Base-by-base conservation (phyloP, 2,113 vertebrate species). In the Chaetorhynchus papuensis region DNA sequence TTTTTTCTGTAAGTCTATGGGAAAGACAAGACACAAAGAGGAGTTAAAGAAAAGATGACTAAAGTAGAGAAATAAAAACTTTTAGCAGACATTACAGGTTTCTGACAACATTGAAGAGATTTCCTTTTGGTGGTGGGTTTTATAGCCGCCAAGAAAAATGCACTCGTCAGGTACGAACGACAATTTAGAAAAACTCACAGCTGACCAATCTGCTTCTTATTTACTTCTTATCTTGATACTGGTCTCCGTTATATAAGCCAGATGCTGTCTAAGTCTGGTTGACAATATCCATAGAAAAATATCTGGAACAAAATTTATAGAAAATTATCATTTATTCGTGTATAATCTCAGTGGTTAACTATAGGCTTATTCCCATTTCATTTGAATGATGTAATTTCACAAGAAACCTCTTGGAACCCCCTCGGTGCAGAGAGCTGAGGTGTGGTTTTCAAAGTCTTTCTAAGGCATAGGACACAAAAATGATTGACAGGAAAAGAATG, bases 381-480 rank as follows among this genome's bases (percentile, higher is more conserved):
- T 72, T 37, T 61, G 9, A 87, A 52, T 49, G 2, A 33, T 37
- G 2, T 21, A 53, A 68, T 1, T 52, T 65, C 49, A 83, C 4
- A 27, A 35, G n/a, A 83, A 91, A 27, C 3, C 30, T 72, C 26
- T 41, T 72, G 50, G 24, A 56, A 70, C 7, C 12, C 37, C 16
- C 11, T 15, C 0, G 0, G 10, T 42, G 11, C 49, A 81, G 56
- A 74, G 15, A 56, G 24, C 2, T 2, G 1, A 68, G 10, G 23
- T 65, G 20, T 22, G n/a, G 27, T 24, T 90, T 92, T 65, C 44
- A 60, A 61, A 70, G 5, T 30, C 42, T 49, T 95, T 22, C 26
- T 77, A 60, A 83, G 59, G 18, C 10, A 24, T 8, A 83, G 42
- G 70, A 16, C 13, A 31, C 54, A 83, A 22, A 76, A 80, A n/a